Evolutionary conservation across 2,113 vertebrate genomes (phyloP).

Genomic region (Bucco capensis): DNA sequence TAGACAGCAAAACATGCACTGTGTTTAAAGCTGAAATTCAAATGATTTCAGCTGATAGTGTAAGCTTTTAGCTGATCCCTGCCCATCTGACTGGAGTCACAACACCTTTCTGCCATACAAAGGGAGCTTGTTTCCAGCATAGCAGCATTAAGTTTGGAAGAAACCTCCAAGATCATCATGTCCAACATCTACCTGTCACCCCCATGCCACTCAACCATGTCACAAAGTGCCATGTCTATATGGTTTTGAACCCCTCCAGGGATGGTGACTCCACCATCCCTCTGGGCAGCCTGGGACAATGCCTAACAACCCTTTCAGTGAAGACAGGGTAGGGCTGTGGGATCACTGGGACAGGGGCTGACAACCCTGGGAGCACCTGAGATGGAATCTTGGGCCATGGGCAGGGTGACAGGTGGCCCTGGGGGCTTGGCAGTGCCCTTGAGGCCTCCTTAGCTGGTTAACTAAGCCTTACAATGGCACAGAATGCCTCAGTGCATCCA

Average conservation of each 20-base stretch:
- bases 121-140: not conserved
- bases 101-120: not conserved
- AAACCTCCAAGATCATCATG: too few relatives aligned
- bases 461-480: not conserved
- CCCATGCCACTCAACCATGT: too few relatives aligned
- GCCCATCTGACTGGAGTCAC: not conserved
- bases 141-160: too few relatives aligned
- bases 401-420: not conserved
- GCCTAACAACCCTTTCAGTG: too few relatives aligned
- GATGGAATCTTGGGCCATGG: not conserved
- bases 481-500: not conserved
- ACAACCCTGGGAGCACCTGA: too few relatives aligned
- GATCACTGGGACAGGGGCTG: fast-evolving
- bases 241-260: too few relatives aligned
- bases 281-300: too few relatives aligned
- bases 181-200: too few relatives aligned
- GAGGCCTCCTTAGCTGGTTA: fast-evolving
- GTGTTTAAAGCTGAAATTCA: not conserved
- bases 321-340: not conserved
- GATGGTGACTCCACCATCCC: too few relatives aligned
- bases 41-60: not conserved
- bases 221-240: too few relatives aligned
- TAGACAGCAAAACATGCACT: not conserved
- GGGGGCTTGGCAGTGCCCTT: fast-evolving
- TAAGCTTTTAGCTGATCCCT: not conserved